Percentiles rank a stretch among this genome's conserved stretches.
Evolutionary conservation across 2,113 vertebrate species (phyloP).

Genomic region (Sturnus vulgaris): DNA sequence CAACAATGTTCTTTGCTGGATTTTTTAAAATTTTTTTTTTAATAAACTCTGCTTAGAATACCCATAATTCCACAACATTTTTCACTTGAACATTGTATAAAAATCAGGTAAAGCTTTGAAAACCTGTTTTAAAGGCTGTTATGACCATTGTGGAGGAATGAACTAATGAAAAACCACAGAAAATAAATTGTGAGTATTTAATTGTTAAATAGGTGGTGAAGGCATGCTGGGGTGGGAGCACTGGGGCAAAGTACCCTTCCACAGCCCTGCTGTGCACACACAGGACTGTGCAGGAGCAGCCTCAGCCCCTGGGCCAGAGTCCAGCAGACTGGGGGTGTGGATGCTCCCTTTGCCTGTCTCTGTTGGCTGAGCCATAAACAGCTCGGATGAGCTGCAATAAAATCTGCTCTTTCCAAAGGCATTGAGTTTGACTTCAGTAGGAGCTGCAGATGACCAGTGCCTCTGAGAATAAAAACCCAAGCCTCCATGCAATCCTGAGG

Average conservation of each 20-base stretch:
- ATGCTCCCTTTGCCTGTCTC: not conserved
- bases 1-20: not conserved
- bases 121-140: not conserved
- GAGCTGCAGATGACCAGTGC: not conserved
- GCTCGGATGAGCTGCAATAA: not conserved
- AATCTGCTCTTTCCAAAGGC: not conserved
- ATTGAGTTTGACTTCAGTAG: not conserved
- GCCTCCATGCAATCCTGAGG: not conserved
- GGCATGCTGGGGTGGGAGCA: not conserved
- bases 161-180: not conserved
- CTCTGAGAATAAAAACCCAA: not conserved
- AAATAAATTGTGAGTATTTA: not conserved
- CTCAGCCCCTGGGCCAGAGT: not conserved
- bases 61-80: not conserved
- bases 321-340: not conserved
- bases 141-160: not conserved
- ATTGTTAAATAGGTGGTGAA: not conserved
- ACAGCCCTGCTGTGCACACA: not conserved
- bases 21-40: not conserved
- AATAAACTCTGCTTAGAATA: not conserved
- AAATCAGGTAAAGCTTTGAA: not conserved
- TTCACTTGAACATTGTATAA: not conserved
- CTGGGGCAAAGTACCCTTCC: not conserved
- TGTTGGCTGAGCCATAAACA: accelerated
- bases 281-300: not conserved